phyloP scores from a whole-genome alignment of 2,888 invertebrate species.

The Helleia helle region DNA sequence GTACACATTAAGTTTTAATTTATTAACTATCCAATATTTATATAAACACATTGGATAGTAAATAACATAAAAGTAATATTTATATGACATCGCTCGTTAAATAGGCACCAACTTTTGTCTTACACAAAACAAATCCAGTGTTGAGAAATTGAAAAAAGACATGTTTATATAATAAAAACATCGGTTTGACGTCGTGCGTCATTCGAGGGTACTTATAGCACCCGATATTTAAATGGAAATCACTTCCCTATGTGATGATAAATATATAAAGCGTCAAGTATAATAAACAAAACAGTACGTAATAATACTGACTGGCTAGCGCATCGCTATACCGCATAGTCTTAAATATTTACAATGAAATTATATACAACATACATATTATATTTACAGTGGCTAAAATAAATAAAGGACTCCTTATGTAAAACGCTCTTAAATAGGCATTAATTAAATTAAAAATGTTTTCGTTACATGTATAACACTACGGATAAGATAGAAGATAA shows the following conservation, averaged over 20 bases:
- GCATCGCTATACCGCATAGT: constrained; percentile 36
- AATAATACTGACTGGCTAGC: constrained; percentile 62
- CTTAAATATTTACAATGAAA: constrained; percentile 55
- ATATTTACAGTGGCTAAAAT: constrained; percentile 66
- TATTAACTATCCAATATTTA: not conserved
- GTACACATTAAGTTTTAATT: constrained; percentile 19
- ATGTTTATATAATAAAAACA: not conserved
- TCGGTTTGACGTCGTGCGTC: not conserved
- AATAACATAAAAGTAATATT: not conserved
- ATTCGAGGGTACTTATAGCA: constrained; percentile 16
- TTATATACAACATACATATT: constrained; percentile 59
- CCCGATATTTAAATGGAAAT: constrained; percentile 21
- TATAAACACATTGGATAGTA: not conserved
- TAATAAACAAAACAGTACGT: constrained; percentile 33
- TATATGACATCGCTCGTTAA: not conserved
- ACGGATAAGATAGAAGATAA: not conserved
- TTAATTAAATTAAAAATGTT: not conserved
- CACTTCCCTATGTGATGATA: constrained; percentile 14
- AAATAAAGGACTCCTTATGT: constrained; percentile 69
- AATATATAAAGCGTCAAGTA: constrained; percentile 2
- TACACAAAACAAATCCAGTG: constrained; percentile 1
- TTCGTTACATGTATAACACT: not conserved
- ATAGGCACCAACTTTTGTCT: not conserved
- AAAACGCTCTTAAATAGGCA: constrained; percentile 49
- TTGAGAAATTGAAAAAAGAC: constrained; percentile 1